Evolutionary conservation across 2,113 vertebrate species (phyloP).

Genomic region (Halichoerus grypus): DNA sequence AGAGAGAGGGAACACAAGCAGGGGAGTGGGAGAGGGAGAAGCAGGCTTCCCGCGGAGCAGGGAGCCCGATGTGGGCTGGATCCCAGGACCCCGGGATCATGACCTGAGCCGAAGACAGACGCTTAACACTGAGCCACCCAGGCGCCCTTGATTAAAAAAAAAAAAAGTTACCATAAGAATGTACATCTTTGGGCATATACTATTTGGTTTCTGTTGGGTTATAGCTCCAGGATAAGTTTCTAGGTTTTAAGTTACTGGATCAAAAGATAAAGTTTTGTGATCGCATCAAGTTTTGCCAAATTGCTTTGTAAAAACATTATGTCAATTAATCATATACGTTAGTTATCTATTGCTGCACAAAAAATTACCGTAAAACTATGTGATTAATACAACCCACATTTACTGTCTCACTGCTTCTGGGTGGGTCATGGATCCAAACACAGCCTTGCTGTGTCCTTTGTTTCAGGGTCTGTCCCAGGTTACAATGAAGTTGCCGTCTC

Average conservation of each 20-base stretch:
- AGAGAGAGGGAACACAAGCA: too few species aligned
- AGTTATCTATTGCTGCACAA: not conserved
- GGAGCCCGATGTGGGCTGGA: too few species aligned
- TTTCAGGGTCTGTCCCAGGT: not conserved
- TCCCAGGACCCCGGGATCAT: too few species aligned
- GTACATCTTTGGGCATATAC: not conserved
- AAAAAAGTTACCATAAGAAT: not conserved
- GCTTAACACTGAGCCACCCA: too few species aligned
- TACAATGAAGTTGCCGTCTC: not conserved
- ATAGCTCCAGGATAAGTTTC: not conserved
- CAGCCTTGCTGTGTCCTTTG: not conserved
- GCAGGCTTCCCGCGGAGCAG: too few species aligned
- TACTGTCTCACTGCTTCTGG: not conserved
- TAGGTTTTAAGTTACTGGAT: conserved; percentile 3
- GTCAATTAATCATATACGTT: not conserved
- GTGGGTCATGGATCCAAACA: not conserved
- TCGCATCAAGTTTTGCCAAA: not conserved
- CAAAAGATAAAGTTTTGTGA: not conserved
- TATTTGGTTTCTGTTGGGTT: not conserved
- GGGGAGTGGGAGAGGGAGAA: too few species aligned
- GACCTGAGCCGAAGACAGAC: too few species aligned
- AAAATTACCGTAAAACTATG: not conserved
- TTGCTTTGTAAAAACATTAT: not conserved
- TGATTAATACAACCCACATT: not conserved
- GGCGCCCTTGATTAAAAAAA: too few species aligned